These are phyloP conservation scores for Argyresthia albistria DNA, from an alignment of 2,888 invertebrate genomes.

Conservation along the genomic window DNA sequence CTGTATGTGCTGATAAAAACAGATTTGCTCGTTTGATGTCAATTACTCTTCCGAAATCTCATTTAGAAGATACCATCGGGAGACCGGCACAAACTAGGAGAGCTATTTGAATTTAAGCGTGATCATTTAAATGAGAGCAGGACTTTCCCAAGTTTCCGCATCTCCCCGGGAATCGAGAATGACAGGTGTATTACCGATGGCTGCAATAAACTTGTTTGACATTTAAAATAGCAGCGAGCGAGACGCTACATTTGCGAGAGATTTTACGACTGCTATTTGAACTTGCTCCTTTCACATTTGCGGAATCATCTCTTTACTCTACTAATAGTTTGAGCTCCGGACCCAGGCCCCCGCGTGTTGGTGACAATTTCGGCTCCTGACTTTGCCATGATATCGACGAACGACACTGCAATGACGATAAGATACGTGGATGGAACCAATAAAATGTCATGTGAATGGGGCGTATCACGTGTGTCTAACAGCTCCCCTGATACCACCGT, in stretches of 20 bases:
- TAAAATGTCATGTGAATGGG: conserved; percentile 59
- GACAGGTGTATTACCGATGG: background rate
- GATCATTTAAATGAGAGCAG: too few species aligned
- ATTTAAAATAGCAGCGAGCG: background rate
- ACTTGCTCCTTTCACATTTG: background rate
- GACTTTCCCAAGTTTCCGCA: too few species aligned
- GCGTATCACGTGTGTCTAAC: conserved; percentile 32
- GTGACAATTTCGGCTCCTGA: too few species aligned
- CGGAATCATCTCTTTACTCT: background rate
- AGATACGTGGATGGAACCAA: conserved; percentile 35
- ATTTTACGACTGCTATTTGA: background rate
- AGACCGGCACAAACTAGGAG: too few species aligned
- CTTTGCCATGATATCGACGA: too few species aligned
- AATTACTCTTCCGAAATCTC: too few species aligned
- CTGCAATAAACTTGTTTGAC: conserved; percentile 2
- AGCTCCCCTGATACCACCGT: conserved; percentile 11
- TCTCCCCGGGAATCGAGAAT: background rate
- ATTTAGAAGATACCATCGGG: too few species aligned
- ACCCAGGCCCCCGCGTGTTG: too few species aligned
- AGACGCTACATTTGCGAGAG: background rate
- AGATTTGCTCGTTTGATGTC: too few species aligned
- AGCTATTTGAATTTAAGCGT: too few species aligned
- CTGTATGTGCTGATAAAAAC: too few species aligned
- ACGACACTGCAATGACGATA: too few species aligned
- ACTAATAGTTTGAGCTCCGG: background rate